Base-by-base conservation (phyloP, 2,113 vertebrate genomes). In the Cranoglanis bouderius region DNA sequence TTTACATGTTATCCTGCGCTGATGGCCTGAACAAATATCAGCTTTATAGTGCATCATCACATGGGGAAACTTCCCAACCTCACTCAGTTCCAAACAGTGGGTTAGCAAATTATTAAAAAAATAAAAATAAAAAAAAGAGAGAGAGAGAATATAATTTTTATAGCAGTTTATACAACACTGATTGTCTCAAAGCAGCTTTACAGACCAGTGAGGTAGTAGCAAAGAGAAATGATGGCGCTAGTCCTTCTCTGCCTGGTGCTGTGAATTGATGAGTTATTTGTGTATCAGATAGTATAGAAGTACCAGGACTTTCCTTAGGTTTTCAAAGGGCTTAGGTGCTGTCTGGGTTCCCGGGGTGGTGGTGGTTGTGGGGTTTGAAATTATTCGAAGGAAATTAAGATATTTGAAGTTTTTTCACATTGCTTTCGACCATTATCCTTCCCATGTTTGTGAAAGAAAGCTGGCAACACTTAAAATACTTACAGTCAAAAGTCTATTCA, bases 161-260 rank as follows among this genome's bases (percentile, higher is more conserved):
- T 83, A 43, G 81, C 55, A 16, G 35, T 61, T 83, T 83, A 43
- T 83, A 61, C 21, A 61, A 16, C 35, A 29, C 35, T 43, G 55
- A 61, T 83, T 43, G 55, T 83, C 55, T 83, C 81, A 61, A 26
- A 29, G 81, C 55, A 83, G 81, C 81, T 83, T 83, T 83, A 83
- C 55, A 83, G 81, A 29, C 12, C 81, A 59, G 32, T 16, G 55
- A 2, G 35, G 21, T 82, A 14, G 19, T 59, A 83, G 43, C 81
- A 61, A 43, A 24, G 49, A 83, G 55, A 82, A 82, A 82, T 82
- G 21, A 59, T 43, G 24, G 55, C 10, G 24, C 35, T 61, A 61
- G 61, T 61, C 5, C 57, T 40, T 61, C 38, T 59, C 35, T 61
- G 21, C 35, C 38, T 83, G 35, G 55, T 83, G 49, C 12, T 61